A percentile compares a stretch with the other conserved stretches of the same genome.
These are phyloP conservation scores for Thymelicus acteon DNA, from an alignment of 2,888 invertebrate genomes.

Conservation along the genomic window DNA sequence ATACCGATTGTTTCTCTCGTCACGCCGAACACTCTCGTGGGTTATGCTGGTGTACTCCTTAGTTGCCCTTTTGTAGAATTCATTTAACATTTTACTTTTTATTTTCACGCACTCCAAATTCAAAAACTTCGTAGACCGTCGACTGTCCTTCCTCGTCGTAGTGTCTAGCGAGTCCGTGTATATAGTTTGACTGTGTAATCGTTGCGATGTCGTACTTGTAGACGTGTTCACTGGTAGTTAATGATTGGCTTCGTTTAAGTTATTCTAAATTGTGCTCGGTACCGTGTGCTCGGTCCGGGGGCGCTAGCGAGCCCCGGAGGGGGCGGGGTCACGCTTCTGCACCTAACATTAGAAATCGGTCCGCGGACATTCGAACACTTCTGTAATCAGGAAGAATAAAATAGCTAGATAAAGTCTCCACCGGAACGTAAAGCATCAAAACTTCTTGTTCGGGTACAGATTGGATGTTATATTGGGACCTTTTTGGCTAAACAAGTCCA, in stretches of 20 bases:
- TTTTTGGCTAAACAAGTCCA: too few species aligned
- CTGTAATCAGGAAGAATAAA: too few species aligned
- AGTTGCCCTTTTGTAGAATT: conserved; percentile 34
- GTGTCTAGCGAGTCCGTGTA: conserved; percentile 4
- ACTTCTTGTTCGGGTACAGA: too few species aligned
- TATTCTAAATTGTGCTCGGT: conserved; percentile 31
- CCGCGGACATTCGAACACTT: too few species aligned
- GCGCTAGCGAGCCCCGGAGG: too few species aligned
- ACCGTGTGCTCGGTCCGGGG: neutral
- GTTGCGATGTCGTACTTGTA: conserved; percentile 8
- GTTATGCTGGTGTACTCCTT: conserved; percentile 60
- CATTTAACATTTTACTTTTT: conserved; percentile 32
- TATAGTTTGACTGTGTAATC: conserved; percentile 4
- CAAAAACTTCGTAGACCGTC: neutral
- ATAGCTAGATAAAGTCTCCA: too few species aligned
- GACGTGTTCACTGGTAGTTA: conserved; percentile 4
- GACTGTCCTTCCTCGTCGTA: neutral
- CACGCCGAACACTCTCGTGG: conserved; percentile 44
- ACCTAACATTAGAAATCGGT: too few species aligned
- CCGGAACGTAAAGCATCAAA: too few species aligned
- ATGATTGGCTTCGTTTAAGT: conserved; percentile 22
- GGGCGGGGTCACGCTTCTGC: too few species aligned
- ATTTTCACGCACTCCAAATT: conserved; percentile 18
- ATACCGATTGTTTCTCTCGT: conserved; percentile 28
- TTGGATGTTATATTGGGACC: too few species aligned